These are phyloP conservation scores for Lepidothrix coronata DNA, from an alignment of 2,113 vertebrate species.

Conservation along the genomic window DNA sequence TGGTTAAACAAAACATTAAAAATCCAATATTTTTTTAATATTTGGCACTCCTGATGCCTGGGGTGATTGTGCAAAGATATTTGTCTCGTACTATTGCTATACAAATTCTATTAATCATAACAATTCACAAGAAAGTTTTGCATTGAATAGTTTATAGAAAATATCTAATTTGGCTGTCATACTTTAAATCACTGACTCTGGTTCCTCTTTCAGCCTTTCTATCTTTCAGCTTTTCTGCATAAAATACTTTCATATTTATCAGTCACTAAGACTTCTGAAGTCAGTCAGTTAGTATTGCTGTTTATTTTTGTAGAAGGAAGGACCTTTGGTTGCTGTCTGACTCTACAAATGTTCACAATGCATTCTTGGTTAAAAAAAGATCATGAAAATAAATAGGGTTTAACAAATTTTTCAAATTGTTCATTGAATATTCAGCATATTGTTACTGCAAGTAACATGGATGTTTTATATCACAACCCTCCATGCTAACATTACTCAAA, in stretches of 20 bases:
- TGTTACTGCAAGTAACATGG: background rate
- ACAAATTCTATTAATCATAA: background rate
- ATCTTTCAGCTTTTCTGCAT: background rate
- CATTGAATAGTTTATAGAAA: background rate
- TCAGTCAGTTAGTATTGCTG: background rate
- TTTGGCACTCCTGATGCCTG: background rate
- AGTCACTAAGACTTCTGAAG: background rate
- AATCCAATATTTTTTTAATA: background rate
- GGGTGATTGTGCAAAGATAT: background rate
- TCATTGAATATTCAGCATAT: background rate
- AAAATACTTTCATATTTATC: background rate
- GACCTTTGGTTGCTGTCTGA: background rate
- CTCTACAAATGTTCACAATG: background rate
- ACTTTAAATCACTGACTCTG: background rate
- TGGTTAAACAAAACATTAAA: background rate
- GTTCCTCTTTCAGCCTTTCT: background rate
- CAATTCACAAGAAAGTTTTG: background rate
- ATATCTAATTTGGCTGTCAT: background rate
- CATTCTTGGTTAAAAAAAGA: background rate
- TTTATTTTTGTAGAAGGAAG: background rate
- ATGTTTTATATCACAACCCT: conserved; percentile 8
- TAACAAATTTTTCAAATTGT: background rate
- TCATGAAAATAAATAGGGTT: background rate
- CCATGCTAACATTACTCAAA: conserved; percentile 29
- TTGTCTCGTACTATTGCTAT: background rate